A percentile compares a stretch with the other conserved stretches of the same genome.
Evolutionary conservation across 2,113 vertebrate genomes (phyloP).

Genomic region (Rhinolophus sinicus): DNA sequence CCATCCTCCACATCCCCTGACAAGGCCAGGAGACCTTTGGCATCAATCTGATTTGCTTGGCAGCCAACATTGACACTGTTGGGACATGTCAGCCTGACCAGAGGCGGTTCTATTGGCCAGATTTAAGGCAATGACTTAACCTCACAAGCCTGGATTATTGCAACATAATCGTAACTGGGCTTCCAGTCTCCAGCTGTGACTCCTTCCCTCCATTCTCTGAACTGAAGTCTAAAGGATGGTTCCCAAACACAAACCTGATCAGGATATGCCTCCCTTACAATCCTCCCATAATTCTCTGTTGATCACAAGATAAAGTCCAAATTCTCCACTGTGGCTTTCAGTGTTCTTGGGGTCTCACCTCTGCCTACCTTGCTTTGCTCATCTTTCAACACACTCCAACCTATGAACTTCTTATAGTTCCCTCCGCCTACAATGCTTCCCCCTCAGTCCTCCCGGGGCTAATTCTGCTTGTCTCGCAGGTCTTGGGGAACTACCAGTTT

Average conservation of each 20-base stretch:
- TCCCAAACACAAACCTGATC: conserved; percentile 11
- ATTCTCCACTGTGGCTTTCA: neutral
- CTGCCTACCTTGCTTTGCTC: neutral
- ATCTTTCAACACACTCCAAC: neutral
- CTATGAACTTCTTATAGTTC: neutral
- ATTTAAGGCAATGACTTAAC: neutral
- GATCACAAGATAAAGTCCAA: neutral
- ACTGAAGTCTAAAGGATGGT: neutral
- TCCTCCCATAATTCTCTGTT: neutral
- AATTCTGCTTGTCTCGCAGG: neutral
- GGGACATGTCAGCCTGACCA: neutral
- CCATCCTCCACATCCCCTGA: neutral
- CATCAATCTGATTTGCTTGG: conserved; percentile 8
- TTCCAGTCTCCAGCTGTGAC: neutral
- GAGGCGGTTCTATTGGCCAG: neutral
- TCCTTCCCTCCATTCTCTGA: neutral
- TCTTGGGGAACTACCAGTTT: neutral
- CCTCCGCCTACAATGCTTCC: neutral
- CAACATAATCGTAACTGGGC: neutral
- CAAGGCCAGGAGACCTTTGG: neutral
- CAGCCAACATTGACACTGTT: neutral
- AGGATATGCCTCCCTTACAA: neutral
- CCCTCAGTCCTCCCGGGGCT: neutral
- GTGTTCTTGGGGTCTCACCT: neutral
- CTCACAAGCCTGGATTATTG: neutral